phyloP scores from a whole-genome alignment of 2,888 invertebrate genomes.

The Rhorus exstirpatorius region DNA sequence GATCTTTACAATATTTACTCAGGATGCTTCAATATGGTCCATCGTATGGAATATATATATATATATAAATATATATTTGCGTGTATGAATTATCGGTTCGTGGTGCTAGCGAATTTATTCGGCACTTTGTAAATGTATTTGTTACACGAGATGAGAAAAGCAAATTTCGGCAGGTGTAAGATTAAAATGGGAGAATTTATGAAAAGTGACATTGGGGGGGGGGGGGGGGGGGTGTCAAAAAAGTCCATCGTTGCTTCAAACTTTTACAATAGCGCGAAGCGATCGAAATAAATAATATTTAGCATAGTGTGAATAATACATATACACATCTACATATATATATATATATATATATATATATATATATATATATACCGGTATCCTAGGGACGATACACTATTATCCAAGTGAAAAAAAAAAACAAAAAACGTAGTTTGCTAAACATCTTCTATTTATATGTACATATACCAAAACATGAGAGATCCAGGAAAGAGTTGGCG shows the following conservation, averaged over 20 bases:
- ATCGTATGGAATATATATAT: slow-evolving; percentile 72
- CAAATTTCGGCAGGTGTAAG: neutral
- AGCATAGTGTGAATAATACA: slow-evolving; percentile 76
- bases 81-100: slow-evolving; percentile 83
- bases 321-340: slow-evolving; percentile 63
- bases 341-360: slow-evolving; percentile 65
- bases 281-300: slow-evolving; percentile 71
- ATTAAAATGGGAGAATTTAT: slow-evolving; percentile 16
- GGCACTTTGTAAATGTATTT: slow-evolving; percentile 80
- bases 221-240: slow-evolving; percentile 15
- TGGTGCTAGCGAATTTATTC: slow-evolving; percentile 83
- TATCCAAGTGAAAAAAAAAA: slow-evolving; percentile 77
- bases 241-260: slow-evolving; percentile 68
- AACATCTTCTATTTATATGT: slow-evolving; percentile 82
- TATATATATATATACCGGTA: slow-evolving; percentile 73
- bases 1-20: slow-evolving; percentile 86
- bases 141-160: slow-evolving; percentile 71
- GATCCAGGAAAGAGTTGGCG: slow-evolving; percentile 62
- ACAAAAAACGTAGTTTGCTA: slow-evolving; percentile 81
- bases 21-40: slow-evolving; percentile 85
- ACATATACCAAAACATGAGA: slow-evolving; percentile 75
- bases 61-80: slow-evolving; percentile 73
- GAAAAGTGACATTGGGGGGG: neutral
- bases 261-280: slow-evolving; percentile 76
- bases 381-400: slow-evolving; percentile 81